Conservation (phyloP, 1,140 invertebrate genomes). For the Halictus rubicundus region DNA sequence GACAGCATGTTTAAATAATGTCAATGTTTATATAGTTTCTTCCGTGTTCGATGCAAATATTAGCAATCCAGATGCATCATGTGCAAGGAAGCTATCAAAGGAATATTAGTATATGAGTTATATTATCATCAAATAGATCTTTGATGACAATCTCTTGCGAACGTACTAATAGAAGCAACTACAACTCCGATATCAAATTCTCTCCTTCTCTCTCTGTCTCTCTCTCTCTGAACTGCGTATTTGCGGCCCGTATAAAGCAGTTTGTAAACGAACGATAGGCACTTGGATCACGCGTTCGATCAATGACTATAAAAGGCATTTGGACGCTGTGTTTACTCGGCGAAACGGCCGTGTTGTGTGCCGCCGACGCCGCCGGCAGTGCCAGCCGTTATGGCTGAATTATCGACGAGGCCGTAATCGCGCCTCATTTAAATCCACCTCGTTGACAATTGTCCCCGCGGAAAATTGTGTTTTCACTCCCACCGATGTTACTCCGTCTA, state of each 20-base stretch:
- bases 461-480: constrained; percentile 25
- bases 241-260: constrained; percentile 32
- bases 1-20: no score
- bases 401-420: constrained; percentile 44
- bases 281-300: constrained; percentile 50
- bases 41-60: no score
- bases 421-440: constrained; percentile 40
- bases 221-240: neutral
- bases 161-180: neutral
- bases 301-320: constrained; percentile 53
- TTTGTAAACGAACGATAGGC: constrained; percentile 52
- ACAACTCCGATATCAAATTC: neutral
- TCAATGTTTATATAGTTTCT: no score
- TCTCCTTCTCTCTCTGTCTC: neutral
- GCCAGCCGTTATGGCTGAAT: constrained; percentile 41
- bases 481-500: neutral
- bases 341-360: constrained; percentile 37
- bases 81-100: no score
- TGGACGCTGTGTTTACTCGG: constrained; percentile 41
- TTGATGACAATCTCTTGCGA: neutral
- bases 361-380: neutral
- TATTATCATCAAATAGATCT: neutral
- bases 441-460: constrained; percentile 5
- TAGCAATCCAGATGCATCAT: no score
- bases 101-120: no score